phyloP scores from a whole-genome alignment of 2,888 invertebrate genomes.

The Merodon equestris region DNA sequence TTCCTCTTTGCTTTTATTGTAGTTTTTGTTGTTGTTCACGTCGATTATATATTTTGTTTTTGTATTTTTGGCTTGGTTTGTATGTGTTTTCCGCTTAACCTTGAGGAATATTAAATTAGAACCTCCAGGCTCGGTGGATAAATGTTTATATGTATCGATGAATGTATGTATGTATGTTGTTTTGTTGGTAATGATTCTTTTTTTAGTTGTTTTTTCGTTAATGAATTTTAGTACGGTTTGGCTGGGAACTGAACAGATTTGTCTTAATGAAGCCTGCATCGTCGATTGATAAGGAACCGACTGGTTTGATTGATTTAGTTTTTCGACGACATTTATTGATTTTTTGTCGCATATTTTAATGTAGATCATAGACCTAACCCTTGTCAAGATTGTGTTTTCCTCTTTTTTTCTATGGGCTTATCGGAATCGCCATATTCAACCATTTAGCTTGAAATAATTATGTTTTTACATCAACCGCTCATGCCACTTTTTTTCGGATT shows the following conservation, averaged over 20 bases:
- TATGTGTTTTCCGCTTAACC: slow-evolving; percentile 58
- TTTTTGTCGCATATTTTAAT: too few relatives aligned
- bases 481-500: too few relatives aligned
- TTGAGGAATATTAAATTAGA: slow-evolving; percentile 65
- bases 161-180: too few relatives aligned
- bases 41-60: slow-evolving; percentile 32
- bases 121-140: slow-evolving; percentile 61
- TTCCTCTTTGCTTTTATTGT: too few relatives aligned
- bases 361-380: too few relatives aligned
- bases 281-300: slow-evolving; percentile 55
- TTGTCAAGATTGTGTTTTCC: too few relatives aligned
- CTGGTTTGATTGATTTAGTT: slow-evolving; percentile 29
- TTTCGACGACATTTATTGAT: background rate
- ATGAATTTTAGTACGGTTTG: slow-evolving; percentile 26
- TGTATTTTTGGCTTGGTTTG: slow-evolving; percentile 6
- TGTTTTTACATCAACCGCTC: too few relatives aligned
- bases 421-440: too few relatives aligned
- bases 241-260: slow-evolving; percentile 30
- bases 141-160: slow-evolving; percentile 14
- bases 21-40: slow-evolving; percentile 4
- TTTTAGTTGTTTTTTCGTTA: background rate
- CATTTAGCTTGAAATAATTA: too few relatives aligned
- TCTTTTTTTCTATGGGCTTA: too few relatives aligned
- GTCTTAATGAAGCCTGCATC: too few relatives aligned
- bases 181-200: slow-evolving; percentile 26